Conservation (phyloP, 2,113 vertebrate genomes). For the Pithys albifrons region DNA sequence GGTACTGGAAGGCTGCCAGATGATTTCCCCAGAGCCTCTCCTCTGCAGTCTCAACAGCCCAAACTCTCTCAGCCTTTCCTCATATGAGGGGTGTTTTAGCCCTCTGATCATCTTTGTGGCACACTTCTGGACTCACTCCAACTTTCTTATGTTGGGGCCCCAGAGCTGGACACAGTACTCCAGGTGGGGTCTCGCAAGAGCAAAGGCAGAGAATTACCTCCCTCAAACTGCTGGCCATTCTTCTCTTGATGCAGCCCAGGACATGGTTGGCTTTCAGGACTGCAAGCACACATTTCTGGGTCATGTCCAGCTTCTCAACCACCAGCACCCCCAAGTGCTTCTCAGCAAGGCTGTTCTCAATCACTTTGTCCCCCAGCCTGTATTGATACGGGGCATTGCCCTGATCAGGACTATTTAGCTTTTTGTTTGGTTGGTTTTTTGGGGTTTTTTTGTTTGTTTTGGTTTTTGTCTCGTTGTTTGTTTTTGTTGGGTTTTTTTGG, state of each 20-base stretch:
- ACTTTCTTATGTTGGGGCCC: background rate
- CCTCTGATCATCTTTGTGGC: background rate
- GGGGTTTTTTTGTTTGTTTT: background rate
- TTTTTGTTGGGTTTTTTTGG: too few species aligned
- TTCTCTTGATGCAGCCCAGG: background rate
- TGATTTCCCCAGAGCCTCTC: background rate
- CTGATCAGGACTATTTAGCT: background rate
- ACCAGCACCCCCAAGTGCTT: rapidly evolving
- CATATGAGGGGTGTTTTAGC: background rate
- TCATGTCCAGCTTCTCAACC: background rate
- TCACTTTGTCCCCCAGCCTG: background rate
- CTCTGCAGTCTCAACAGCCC: background rate
- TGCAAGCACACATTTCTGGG: background rate
- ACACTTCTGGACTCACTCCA: background rate
- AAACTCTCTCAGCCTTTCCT: background rate
- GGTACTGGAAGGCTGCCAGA: background rate
- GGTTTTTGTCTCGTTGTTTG: too few species aligned
- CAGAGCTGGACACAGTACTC: background rate
- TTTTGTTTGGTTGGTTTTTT: too few species aligned
- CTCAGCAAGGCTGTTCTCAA: background rate
- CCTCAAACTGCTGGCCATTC: rapidly evolving
- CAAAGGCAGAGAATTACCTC: background rate
- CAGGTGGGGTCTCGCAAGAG: background rate
- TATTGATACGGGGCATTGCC: background rate
- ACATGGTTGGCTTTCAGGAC: background rate